Evolutionary conservation across 2,113 vertebrate species (phyloP).

Genomic region (Coreoperca whiteheadi): DNA sequence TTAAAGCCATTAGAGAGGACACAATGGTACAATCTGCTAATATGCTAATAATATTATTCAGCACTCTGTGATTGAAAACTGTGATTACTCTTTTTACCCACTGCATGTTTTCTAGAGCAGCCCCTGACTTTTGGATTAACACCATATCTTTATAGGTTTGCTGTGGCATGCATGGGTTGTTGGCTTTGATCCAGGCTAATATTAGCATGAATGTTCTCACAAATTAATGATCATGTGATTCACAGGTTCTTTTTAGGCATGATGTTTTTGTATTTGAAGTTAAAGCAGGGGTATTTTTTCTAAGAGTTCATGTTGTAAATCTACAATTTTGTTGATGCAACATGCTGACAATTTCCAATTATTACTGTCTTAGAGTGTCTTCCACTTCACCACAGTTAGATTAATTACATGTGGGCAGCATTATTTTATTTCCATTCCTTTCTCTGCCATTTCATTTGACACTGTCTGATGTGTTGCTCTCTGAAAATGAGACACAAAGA

Average conservation of each 20-base stretch:
- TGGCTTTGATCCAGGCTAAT: conserved; percentile 58
- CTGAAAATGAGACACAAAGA: conserved; percentile 42
- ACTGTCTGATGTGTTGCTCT: conserved; percentile 32
- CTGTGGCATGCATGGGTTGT: conserved; percentile 71
- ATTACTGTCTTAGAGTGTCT: conserved; percentile 8
- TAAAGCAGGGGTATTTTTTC: conserved; percentile 48
- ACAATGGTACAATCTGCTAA: conserved; percentile 31
- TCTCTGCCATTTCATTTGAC: conserved; percentile 28
- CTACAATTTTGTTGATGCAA: conserved; percentile 22
- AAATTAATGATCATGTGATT: conserved; percentile 49
- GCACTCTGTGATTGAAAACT: conserved; percentile 68
- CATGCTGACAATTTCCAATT: conserved; percentile 2
- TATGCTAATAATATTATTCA: conserved; percentile 57
- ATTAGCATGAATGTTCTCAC: conserved; percentile 70
- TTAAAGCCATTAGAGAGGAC: conserved; percentile 33
- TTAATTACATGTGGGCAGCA: neutral
- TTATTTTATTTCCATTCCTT: conserved; percentile 24
- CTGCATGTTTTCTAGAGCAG: conserved; percentile 68
- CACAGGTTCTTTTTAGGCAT: conserved; percentile 64
- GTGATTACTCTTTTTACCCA: conserved; percentile 59
- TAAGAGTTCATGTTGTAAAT: conserved; percentile 41
- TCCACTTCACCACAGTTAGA: conserved; percentile 9
- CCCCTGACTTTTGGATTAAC: conserved; percentile 61
- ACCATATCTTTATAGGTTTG: conserved; percentile 62
- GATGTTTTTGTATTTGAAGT: conserved; percentile 60